Percentiles rank a stretch among this genome's conserved stretches.
Conservation (phyloP, 1,140 invertebrate genomes). For the Aporrectodea caliginosa region DNA sequence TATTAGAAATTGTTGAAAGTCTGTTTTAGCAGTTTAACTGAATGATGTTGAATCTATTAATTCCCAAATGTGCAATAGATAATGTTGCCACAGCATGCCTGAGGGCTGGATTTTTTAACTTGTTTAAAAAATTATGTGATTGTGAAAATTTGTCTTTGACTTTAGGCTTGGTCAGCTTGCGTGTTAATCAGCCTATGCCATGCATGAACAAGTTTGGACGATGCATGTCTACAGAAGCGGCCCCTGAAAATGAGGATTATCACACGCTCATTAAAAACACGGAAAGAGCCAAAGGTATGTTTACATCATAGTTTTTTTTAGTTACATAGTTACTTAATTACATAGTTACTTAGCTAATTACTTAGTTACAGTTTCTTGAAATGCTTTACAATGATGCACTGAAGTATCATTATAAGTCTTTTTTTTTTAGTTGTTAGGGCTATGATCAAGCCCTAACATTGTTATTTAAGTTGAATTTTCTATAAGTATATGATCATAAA, state of each 20-base stretch:
- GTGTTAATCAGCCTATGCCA: background rate
- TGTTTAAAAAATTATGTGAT: too few relatives aligned
- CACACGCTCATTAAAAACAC: slow-evolving; percentile 49
- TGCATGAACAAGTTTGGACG: background rate
- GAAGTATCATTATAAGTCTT: background rate
- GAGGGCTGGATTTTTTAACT: too few relatives aligned
- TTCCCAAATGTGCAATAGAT: too few relatives aligned
- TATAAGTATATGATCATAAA: too few relatives aligned
- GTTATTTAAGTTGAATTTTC: background rate
- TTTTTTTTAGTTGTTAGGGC: background rate
- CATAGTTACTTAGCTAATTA: background rate
- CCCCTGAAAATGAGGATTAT: slow-evolving; percentile 36
- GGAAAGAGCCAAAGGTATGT: slow-evolving; percentile 44
- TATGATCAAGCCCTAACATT: background rate
- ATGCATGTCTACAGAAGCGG: slow-evolving; percentile 4
- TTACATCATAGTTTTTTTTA: slow-evolving; percentile 10
- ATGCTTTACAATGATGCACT: slow-evolving; percentile 1
- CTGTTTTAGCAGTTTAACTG: too few relatives aligned
- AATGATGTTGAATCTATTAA: too few relatives aligned
- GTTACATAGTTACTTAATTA: background rate
- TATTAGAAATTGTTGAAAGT: too few relatives aligned
- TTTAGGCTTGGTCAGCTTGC: too few relatives aligned
- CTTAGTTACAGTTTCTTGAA: background rate
- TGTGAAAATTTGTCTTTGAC: too few relatives aligned
- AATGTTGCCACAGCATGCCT: too few relatives aligned